Percentiles rank a stretch among this genome's conserved stretches.
Conservation (phyloP, 2,888 invertebrate species). For the Amiota communis region DNA sequence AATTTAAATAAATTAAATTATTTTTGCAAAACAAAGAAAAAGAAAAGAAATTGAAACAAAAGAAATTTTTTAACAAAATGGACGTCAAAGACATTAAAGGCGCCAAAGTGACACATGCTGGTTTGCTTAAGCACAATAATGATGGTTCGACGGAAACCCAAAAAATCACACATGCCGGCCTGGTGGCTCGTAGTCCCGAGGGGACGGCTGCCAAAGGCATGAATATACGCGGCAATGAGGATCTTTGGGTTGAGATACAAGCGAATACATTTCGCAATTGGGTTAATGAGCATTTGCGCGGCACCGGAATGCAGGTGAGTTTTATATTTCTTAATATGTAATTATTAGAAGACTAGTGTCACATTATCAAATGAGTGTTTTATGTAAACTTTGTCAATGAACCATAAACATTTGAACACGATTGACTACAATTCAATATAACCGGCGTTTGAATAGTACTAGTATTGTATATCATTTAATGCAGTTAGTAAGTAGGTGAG, state of each 20-base stretch:
- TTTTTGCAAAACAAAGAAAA: conserved; percentile 34
- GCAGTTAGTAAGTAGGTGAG: conserved; percentile 48
- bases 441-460: neutral
- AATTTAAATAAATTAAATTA: neutral
- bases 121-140: conserved; percentile 76
- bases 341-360: neutral
- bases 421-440: neutral
- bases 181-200: conserved; percentile 91
- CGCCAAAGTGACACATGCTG: conserved; percentile 77
- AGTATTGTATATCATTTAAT: conserved; percentile 19
- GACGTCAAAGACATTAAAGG: conserved; percentile 74
- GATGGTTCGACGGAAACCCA: conserved; percentile 77
- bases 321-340: neutral
- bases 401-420: neutral
- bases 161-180: conserved; percentile 82
- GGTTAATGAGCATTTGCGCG: conserved; percentile 93
- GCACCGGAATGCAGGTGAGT: conserved; percentile 79
- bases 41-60: conserved; percentile 26
- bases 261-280: conserved; percentile 97
- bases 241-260: conserved; percentile 96
- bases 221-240: conserved; percentile 95
- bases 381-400: neutral
- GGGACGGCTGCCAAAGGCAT: conserved; percentile 96
- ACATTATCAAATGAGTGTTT: neutral
- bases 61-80: conserved; percentile 56